Evolutionary conservation across 2,888 invertebrate species (phyloP).

Genomic region (Criorhina ranunculi): DNA sequence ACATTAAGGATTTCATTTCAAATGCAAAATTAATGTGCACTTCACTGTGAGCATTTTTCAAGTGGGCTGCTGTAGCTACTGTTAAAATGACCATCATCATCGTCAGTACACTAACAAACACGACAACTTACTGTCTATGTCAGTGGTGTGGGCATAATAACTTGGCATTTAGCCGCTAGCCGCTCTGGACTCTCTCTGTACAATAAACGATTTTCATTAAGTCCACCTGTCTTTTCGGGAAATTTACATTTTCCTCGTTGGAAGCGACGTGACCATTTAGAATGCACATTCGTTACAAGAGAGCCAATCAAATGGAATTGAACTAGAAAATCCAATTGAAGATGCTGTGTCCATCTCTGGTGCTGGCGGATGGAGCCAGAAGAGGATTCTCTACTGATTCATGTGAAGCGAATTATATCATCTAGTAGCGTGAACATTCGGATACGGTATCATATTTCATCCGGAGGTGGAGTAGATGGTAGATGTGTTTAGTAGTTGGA

Average conservation of each 20-base stretch:
- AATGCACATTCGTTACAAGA: conserved; percentile 46
- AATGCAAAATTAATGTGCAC: conserved; percentile 74
- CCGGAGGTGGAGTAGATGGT: conserved; percentile 21
- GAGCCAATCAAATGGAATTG: conserved; percentile 63
- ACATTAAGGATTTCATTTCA: conserved; percentile 73
- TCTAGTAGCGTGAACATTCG: conserved; percentile 59
- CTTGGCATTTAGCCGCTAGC: conserved; percentile 43
- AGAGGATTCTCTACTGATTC: conserved; percentile 29
- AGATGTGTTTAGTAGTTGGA: conserved; percentile 2
- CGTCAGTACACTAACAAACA: conserved; percentile 30
- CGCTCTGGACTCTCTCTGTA: conserved; percentile 19
- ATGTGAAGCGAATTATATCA: conserved; percentile 56
- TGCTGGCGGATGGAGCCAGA: conserved; percentile 19
- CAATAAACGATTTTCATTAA: conserved; percentile 75
- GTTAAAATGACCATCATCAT: conserved; percentile 65
- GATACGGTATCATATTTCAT: conserved; percentile 64
- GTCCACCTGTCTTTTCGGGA: conserved; percentile 72
- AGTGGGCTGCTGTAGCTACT: conserved; percentile 54
- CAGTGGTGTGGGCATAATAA: conserved; percentile 45
- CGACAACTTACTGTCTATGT: conserved; percentile 64
- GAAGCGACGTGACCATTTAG: conserved; percentile 69
- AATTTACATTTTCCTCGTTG: conserved; percentile 72
- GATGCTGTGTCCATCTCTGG: conserved; percentile 19
- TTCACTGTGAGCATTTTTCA: conserved; percentile 65
- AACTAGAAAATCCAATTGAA: conserved; percentile 62